Evolutionary conservation across 2,113 vertebrate genomes (phyloP), one percentile per base, ranked within the genome.

Genomic region (Zeus faber): DNA sequence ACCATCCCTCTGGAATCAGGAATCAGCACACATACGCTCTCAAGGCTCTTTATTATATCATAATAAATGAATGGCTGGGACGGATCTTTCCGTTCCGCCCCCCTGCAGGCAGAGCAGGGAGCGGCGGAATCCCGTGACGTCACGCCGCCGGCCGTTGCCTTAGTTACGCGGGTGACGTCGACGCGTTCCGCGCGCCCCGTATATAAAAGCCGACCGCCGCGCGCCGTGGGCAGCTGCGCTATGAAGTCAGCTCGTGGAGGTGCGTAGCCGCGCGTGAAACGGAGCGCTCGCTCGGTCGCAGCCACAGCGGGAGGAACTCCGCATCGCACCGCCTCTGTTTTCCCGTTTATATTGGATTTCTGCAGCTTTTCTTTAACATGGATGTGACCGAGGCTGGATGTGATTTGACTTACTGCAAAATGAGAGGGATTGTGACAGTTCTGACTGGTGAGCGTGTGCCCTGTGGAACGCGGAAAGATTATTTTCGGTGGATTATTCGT

Each of bases 381-480:
- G 87, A 83, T 25, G 79, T 91, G 41, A 91, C 89, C 0, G 80
- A 90, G 25, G 85, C 87, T 56, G 81, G 84, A 77, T 90, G 87
- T 16, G 89, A 91, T 16, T 59, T 91, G 4, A 90, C 89, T 17
- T 91, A 91, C 76, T 91, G 88, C 83, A 90, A 73, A 48, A 91
- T 91, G 89, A 80, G 90, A 58, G 87, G 89, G 4, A 87, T 91
- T 39, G 83, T 88, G 0, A 46, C 84, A 0, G 83, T 91, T 26
- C 82, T 91, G 4, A 81, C 89, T 49, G 89, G 90, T 91, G 83
- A 74, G 89, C 53, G n/a, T n/a, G n/a, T n/a, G n/a, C n/a, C n/a
- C n/a, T n/a, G n/a, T n/a, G n/a, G n/a, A n/a, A n/a, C n/a, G n/a
- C n/a, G n/a, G n/a, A n/a, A n/a, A n/a, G n/a, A n/a, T n/a, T n/a